These are phyloP conservation scores for Geophilus truncorum DNA, from an alignment of 2,888 invertebrate species.

Conservation along the genomic window DNA sequence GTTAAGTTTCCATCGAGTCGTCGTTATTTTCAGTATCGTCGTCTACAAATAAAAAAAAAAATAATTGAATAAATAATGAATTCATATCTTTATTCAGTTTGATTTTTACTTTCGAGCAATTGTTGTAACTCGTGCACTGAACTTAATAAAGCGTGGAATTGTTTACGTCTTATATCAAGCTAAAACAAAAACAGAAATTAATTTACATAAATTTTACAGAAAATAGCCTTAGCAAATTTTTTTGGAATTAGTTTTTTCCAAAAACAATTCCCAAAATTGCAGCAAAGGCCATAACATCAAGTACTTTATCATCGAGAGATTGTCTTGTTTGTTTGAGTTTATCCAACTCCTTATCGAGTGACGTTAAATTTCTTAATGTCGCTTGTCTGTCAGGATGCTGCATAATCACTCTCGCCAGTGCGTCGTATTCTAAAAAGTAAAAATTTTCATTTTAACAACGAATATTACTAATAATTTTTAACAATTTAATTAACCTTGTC, in stretches of 20 bases:
- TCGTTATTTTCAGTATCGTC: background rate
- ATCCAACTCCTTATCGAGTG: constrained; percentile 67
- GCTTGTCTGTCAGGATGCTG: constrained; percentile 83
- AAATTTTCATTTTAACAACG: background rate
- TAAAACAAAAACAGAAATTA: constrained; percentile 45
- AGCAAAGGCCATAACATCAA: too few species aligned
- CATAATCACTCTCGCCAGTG: constrained; percentile 82
- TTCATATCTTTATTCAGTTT: background rate
- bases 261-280: too few species aligned
- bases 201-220: background rate
- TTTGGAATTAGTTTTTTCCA: too few species aligned
- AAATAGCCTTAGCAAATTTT: too few species aligned
- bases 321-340: constrained; percentile 54
- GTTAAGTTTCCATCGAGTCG: background rate
- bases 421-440: constrained; percentile 78
- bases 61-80: background rate
- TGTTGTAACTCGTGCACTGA: constrained; percentile 79
- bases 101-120: constrained; percentile 69
- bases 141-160: constrained; percentile 80
- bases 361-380: constrained; percentile 56
- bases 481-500: constrained; percentile 48
- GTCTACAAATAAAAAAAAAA: background rate
- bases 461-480: background rate
- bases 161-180: constrained; percentile 75
- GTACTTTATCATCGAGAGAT: constrained; percentile 34